phyloP scores from a whole-genome alignment of 1,140 invertebrate genomes.

The Diachasmimorpha longicaudata region DNA sequence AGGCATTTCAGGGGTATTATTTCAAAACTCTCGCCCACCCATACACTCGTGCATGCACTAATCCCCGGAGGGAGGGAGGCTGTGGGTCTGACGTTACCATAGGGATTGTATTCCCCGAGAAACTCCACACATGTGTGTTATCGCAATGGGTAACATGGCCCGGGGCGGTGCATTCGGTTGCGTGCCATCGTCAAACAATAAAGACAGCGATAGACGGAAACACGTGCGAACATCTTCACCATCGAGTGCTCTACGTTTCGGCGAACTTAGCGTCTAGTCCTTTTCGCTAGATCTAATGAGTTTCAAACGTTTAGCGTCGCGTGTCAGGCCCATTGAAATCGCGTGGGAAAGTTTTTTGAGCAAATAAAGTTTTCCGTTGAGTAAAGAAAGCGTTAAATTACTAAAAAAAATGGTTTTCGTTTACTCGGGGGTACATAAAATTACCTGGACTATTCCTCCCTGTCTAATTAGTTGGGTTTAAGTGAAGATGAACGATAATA shows the following conservation, averaged over 20 bases:
- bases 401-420: too few species aligned
- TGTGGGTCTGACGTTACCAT: slow-evolving; percentile 33
- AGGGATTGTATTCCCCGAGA: slow-evolving; percentile 29
- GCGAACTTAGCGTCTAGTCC: not conserved
- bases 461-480: not conserved
- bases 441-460: not conserved
- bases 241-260: not conserved
- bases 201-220: slow-evolving; percentile 4
- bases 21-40: slow-evolving; percentile 37
- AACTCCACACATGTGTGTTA: not conserved
- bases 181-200: slow-evolving; percentile 28
- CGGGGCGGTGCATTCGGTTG: slow-evolving; percentile 1
- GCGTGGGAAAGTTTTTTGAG: not conserved
- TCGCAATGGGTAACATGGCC: slow-evolving; percentile 24
- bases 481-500: not conserved
- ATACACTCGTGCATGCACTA: slow-evolving; percentile 18
- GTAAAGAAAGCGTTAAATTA: too few species aligned
- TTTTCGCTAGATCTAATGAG: not conserved
- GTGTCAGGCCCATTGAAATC: not conserved
- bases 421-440: too few species aligned
- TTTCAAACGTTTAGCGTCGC: not conserved
- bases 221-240: slow-evolving; percentile 16
- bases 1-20: slow-evolving; percentile 32
- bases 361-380: not conserved
- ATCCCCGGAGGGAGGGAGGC: slow-evolving; percentile 5